These are phyloP conservation scores for Mohoua ochrocephala DNA, from an alignment of 2,113 vertebrate species.

Conservation along the genomic window DNA sequence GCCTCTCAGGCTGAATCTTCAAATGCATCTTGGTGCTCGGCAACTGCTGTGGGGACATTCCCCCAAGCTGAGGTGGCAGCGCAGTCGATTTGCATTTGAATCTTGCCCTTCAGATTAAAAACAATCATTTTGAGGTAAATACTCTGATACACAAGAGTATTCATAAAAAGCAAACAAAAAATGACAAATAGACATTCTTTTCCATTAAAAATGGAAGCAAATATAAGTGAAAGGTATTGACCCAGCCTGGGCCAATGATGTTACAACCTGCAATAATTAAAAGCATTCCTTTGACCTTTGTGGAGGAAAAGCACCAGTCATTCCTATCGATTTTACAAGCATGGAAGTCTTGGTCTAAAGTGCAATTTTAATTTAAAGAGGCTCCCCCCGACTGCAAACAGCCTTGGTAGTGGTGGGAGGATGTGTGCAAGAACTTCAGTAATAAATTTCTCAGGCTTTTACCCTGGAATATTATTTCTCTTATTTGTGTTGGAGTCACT, in stretches of 20 bases:
- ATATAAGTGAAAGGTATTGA: neutral
- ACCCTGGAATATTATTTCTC: neutral
- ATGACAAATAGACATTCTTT: neutral
- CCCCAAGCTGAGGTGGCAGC: neutral
- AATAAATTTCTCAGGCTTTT: neutral
- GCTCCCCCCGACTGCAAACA: accelerated
- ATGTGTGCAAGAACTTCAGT: neutral
- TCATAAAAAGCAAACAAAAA: neutral
- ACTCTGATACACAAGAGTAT: neutral
- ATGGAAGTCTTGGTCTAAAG: neutral
- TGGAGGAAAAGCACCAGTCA: neutral
- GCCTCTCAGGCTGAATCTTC: neutral
- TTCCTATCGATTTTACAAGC: neutral
- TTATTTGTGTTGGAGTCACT: neutral
- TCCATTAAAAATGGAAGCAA: neutral
- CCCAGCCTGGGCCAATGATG: neutral
- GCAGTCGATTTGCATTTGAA: neutral
- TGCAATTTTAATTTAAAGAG: neutral
- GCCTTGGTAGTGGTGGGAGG: neutral
- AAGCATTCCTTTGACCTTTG: neutral
- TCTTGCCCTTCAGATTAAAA: neutral
- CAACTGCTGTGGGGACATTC: neutral
- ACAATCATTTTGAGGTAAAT: neutral
- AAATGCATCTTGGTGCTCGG: neutral
- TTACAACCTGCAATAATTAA: neutral